Evolutionary conservation across 2,888 invertebrate species (phyloP).

Genomic region (Coleophora flavipennella): DNA sequence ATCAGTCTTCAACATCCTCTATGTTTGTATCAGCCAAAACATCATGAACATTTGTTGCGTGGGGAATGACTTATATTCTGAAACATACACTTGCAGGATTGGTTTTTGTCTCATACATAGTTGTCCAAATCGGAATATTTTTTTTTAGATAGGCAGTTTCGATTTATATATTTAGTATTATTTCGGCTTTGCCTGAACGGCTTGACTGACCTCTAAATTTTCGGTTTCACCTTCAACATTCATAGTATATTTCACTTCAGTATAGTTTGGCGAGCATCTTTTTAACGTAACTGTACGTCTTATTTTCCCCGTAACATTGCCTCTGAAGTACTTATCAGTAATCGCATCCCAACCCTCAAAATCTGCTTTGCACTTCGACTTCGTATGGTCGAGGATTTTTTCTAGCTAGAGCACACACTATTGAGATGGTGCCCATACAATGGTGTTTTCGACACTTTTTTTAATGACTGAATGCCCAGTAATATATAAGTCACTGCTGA

Average conservation of each 20-base stretch:
- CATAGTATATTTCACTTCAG: slow-evolving; percentile 3
- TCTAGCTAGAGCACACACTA: slow-evolving; percentile 20
- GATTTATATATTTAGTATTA: no score
- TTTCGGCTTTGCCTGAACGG: no score
- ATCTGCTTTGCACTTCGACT: slow-evolving; percentile 4
- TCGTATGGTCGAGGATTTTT: slow-evolving; percentile 15
- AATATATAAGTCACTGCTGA: no score
- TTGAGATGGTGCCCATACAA: slow-evolving; percentile 27
- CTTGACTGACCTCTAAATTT: neutral
- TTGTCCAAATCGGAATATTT: no score
- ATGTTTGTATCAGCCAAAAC: no score
- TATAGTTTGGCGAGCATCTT: slow-evolving; percentile 2
- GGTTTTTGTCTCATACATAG: no score
- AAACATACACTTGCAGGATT: no score
- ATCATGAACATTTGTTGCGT: no score
- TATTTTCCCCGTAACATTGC: slow-evolving; percentile 9
- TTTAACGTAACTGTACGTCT: slow-evolving; percentile 5
- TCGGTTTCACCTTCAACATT: neutral
- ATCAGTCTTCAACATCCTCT: neutral
- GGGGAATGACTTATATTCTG: no score
- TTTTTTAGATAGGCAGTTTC: no score
- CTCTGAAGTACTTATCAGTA: slow-evolving; percentile 8
- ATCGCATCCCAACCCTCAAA: slow-evolving; percentile 5
- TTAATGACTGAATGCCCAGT: slow-evolving; percentile 26
- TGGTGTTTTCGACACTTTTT: slow-evolving; percentile 17